phyloP scores from a whole-genome alignment of 2,113 vertebrate genomes.

The Bombycilla garrulus region DNA sequence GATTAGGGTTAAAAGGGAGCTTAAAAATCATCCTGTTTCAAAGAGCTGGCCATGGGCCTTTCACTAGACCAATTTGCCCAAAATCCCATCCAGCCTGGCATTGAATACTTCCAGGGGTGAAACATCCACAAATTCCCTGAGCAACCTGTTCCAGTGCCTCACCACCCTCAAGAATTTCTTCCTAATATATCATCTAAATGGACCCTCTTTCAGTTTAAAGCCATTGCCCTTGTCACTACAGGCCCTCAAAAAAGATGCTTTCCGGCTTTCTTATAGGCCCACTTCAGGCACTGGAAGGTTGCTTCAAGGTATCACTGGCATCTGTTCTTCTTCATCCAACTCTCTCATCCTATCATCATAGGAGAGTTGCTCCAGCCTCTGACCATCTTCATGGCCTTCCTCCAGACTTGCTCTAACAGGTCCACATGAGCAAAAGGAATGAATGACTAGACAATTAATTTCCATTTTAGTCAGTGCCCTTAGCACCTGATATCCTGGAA shows the following conservation, averaged over 20 bases:
- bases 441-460: not conserved
- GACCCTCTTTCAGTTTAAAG: not conserved
- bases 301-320: not conserved
- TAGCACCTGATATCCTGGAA: not conserved
- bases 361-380: not conserved
- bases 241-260: not conserved
- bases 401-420: not conserved
- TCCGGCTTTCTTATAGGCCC: not conserved
- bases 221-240: not conserved
- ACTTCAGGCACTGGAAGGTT: not conserved
- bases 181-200: not conserved
- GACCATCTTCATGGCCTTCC: not conserved
- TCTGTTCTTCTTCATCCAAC: not conserved
- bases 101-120: not conserved
- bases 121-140: not conserved
- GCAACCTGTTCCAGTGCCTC: not conserved
- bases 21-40: not conserved
- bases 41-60: not conserved
- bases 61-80: not conserved
- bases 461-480: not conserved
- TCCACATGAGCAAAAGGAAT: not conserved
- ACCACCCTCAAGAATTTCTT: not conserved
- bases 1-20: not conserved
- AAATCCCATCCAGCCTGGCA: not conserved
- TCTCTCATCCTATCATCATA: not conserved